A percentile compares a stretch with the other conserved stretches of the same genome.
Conservation (phyloP, 2,888 invertebrate genomes). For the Athetis lepigone region DNA sequence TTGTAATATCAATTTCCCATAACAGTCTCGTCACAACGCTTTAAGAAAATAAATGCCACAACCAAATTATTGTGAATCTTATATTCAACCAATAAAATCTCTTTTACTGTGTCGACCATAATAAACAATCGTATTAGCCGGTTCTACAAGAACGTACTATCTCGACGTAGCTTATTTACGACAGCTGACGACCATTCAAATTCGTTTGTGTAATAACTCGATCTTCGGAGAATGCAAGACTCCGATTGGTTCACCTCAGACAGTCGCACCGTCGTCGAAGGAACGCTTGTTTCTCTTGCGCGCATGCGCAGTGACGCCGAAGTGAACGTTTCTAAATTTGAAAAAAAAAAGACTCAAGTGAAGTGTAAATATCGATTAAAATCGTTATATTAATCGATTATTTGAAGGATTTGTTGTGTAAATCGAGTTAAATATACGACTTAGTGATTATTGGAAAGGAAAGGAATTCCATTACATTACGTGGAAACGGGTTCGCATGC, state of each 20-base stretch:
- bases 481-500: constrained; percentile 72
- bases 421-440: constrained; percentile 37
- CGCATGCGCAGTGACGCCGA: constrained; percentile 69
- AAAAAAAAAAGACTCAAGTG: constrained; percentile 57
- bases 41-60: constrained; percentile 40
- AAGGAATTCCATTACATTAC: constrained; percentile 70
- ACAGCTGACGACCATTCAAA: constrained; percentile 74
- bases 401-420: constrained; percentile 50
- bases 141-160: constrained; percentile 69
- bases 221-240: constrained; percentile 82
- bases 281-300: constrained; percentile 63
- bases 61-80: constrained; percentile 61
- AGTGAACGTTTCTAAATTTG: constrained; percentile 69
- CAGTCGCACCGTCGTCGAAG: constrained; percentile 72
- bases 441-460: constrained; percentile 54
- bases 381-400: constrained; percentile 45
- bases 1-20: constrained; percentile 47
- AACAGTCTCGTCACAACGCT: constrained; percentile 42
- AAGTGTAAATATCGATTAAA: constrained; percentile 54
- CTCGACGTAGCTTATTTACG: constrained; percentile 67
- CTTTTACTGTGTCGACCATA: constrained; percentile 53
- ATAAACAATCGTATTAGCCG: constrained; percentile 71
- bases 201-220: constrained; percentile 77
- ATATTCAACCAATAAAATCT: constrained; percentile 46
- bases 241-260: constrained; percentile 73